Evolutionary conservation across 2,797 vertebrate genomes (phyloP).

Genomic region (Esox lucius): DNA sequence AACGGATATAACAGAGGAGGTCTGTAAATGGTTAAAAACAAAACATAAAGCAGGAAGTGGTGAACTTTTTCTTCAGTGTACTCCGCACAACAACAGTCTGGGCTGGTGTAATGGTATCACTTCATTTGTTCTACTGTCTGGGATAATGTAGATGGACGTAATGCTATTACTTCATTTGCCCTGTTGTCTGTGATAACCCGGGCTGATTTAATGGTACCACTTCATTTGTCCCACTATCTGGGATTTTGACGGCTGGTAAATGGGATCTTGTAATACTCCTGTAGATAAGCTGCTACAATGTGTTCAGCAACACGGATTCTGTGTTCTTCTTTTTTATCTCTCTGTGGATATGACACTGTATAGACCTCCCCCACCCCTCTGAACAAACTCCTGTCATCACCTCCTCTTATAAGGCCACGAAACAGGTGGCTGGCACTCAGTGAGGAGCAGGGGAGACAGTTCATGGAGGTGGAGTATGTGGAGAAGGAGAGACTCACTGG

Average conservation of each 20-base stretch:
- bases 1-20: too few species aligned
- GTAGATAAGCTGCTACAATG: not conserved
- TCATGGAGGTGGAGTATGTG: slow-evolving; percentile 11
- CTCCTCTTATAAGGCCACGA: slow-evolving; percentile 58
- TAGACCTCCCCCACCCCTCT: slow-evolving; percentile 55
- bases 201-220: not conserved
- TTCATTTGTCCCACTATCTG: not conserved
- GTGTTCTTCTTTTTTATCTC: slow-evolving; percentile 27
- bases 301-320: slow-evolving; percentile 32
- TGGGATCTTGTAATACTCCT: not conserved
- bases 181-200: not conserved
- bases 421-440: slow-evolving; percentile 71
- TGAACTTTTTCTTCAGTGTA: slow-evolving; percentile 25
- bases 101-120: not conserved
- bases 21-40: too few species aligned
- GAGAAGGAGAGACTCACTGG: not conserved
- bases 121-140: not conserved
- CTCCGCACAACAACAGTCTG: slow-evolving; percentile 33
- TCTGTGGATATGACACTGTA: slow-evolving; percentile 23
- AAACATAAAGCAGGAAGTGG: slow-evolving; percentile 41
- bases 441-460: slow-evolving; percentile 44
- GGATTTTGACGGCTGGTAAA: not conserved
- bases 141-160: not conserved
- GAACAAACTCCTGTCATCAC: slow-evolving; percentile 67
- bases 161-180: not conserved